Evolutionary conservation across 1,140 invertebrate species (phyloP), one percentile per base, ranked within the genome.

Genomic region (Bicyclus anynana): DNA sequence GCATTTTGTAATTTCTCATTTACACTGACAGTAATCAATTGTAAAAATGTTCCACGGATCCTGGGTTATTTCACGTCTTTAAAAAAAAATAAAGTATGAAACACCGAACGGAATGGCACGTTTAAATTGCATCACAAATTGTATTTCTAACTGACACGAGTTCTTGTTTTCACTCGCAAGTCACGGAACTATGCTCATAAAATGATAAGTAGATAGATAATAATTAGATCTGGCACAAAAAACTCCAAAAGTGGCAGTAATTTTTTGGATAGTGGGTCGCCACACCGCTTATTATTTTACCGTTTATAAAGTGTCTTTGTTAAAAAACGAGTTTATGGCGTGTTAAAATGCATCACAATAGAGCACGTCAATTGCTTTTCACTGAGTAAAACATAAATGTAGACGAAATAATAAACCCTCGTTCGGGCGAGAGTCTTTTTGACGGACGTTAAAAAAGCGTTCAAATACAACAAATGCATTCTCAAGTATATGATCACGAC

Each of bases 261-360:
- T 77, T 80, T 72, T 47, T 63, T 44, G 33, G 48, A 35, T 54
- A 68, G 60, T 74, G 63, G 72, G 74, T 72, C 57, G 71, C 59
- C 63, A 49, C 57, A 67, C 59, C 69, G 63, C 59, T 65, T 65
- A 67, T 67, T 71, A 70, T 66, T 62, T 61, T 59, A 54, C 61
- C 68, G 65, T 67, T 77, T 70, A 76, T 78, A 65, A 70, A 76
- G 71, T 64, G 63, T 69, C 49, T 68, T 63, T 67, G 54, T 59
- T 57, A 63, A 71, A 58, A 44, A 65, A 67, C 58, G 59, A 67
- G 62, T 62, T 67, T 67, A 59, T 65, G 59, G 59, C 59, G 52
- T 65, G 62, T 66, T 67, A 70, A 73, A 82, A 69, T 60, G 58
- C 56, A 65, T 42, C 37, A 81, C 77, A 84, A 84, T 81, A 77